Evolutionary conservation across 2,797 vertebrate species (phyloP).

Genomic region (Ptychobarbus kaznakovi): DNA sequence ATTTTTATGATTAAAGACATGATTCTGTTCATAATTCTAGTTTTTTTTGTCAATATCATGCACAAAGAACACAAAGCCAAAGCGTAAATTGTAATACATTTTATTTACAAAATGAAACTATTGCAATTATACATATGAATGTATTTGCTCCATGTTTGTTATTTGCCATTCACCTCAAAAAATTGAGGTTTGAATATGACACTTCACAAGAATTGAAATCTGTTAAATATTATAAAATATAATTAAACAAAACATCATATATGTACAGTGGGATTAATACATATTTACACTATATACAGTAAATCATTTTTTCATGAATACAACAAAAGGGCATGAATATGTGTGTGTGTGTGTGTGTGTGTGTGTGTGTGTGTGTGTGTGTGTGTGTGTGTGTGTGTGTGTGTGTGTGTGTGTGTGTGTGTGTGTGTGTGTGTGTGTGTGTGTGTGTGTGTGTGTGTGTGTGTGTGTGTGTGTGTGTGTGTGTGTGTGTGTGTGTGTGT

Average conservation of each 20-base stretch:
- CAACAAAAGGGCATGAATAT: conserved; percentile 21
- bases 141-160: conserved; percentile 19
- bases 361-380: no score
- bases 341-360: not conserved
- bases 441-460: no score
- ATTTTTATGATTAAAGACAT: not conserved
- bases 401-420: not conserved
- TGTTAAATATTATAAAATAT: conserved; percentile 51
- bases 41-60: not conserved
- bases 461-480: not conserved
- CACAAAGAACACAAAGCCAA: not conserved
- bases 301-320: not conserved
- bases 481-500: not conserved
- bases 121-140: conserved; percentile 54
- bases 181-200: conserved; percentile 49
- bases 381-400: not conserved
- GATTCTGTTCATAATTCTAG: not conserved
- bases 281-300: conserved; percentile 63
- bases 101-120: conserved; percentile 52
- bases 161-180: conserved; percentile 58
- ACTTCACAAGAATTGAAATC: conserved; percentile 63
- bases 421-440: no score
- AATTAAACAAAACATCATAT: conserved; percentile 35
- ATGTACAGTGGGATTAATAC: conserved; percentile 50
- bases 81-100: conserved; percentile 4